These are phyloP conservation scores for Neuroscelio doddi DNA, from an alignment of 2,888 invertebrate genomes.

Conservation along the genomic window DNA sequence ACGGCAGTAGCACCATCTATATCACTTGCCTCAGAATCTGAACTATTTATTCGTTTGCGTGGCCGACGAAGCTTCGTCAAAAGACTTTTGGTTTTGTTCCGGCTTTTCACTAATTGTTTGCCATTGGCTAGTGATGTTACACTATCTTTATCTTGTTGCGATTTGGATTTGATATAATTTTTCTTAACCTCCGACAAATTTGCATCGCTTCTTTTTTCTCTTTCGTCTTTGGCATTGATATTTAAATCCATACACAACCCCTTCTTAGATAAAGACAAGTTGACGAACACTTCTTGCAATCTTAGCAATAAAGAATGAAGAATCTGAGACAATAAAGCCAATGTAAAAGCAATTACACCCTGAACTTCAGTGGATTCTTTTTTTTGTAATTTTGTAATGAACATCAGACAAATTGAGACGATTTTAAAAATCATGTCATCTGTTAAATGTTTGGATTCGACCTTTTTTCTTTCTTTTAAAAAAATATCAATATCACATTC, in stretches of 20 bases:
- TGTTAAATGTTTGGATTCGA: conserved; percentile 54
- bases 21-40: conserved; percentile 69
- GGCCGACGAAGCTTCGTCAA: conserved; percentile 65
- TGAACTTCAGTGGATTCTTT: conserved; percentile 85
- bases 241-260: conserved; percentile 21
- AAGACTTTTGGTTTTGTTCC: conserved; percentile 53
- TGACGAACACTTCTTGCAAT: conserved; percentile 62
- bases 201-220: not conserved
- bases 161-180: not conserved
- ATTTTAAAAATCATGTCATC: conserved; percentile 86
- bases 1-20: conserved; percentile 52
- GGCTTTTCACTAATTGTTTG: conserved; percentile 34
- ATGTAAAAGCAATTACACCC: conserved; percentile 86
- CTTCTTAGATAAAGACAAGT: conserved; percentile 65
- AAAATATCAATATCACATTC: conserved; percentile 59
- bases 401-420: conserved; percentile 85
- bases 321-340: conserved; percentile 86
- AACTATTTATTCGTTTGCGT: conserved; percentile 64
- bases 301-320: conserved; percentile 72
- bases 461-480: conserved; percentile 58
- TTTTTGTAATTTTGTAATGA: conserved; percentile 83
- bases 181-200: not conserved
- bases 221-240: conserved; percentile 6
- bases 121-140: conserved; percentile 36
- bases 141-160: not conserved